A percentile compares a stretch with the other conserved stretches of the same genome.
Evolutionary conservation across 1,140 invertebrate species (phyloP).

Genomic region (Epicauta chinensis): DNA sequence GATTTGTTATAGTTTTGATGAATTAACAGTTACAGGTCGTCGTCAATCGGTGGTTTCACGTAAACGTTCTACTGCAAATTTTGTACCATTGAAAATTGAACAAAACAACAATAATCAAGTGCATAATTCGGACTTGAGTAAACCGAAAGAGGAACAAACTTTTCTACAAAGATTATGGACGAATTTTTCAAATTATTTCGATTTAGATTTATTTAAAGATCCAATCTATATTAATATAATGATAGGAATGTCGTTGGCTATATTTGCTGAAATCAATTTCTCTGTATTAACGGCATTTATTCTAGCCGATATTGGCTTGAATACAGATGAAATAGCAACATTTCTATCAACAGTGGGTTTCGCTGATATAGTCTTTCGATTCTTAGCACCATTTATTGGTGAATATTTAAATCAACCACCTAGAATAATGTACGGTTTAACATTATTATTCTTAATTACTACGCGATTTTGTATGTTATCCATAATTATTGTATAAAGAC

Average conservation of each 20-base stretch:
- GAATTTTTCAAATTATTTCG: slow-evolving; percentile 55
- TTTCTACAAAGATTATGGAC: slow-evolving; percentile 40
- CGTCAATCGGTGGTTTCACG: too few relatives aligned
- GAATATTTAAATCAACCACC: slow-evolving; percentile 38
- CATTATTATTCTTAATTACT: slow-evolving; percentile 33
- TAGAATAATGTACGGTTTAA: slow-evolving; percentile 38
- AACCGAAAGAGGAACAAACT: slow-evolving; percentile 14
- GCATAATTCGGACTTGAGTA: not conserved
- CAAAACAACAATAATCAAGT: too few relatives aligned
- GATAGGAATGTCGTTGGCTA: slow-evolving; percentile 58
- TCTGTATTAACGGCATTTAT: slow-evolving; percentile 63
- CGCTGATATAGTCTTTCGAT: slow-evolving; percentile 54
- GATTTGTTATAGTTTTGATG: too few relatives aligned
- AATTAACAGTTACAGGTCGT: too few relatives aligned
- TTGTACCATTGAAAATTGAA: too few relatives aligned
- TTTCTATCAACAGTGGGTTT: slow-evolving; percentile 55
- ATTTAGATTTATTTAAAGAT: slow-evolving; percentile 60
- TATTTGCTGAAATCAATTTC: slow-evolving; percentile 64
- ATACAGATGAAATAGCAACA: slow-evolving; percentile 51
- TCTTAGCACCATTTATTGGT: slow-evolving; percentile 56
- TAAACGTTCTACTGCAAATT: too few relatives aligned
- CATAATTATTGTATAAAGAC: not conserved
- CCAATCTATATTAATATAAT: slow-evolving; percentile 60
- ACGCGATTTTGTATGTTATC: slow-evolving; percentile 40
- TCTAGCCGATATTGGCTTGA: slow-evolving; percentile 53